These are phyloP conservation scores for Ormyrus labotus DNA, from an alignment of 2,888 invertebrate species.

Conservation along the genomic window DNA sequence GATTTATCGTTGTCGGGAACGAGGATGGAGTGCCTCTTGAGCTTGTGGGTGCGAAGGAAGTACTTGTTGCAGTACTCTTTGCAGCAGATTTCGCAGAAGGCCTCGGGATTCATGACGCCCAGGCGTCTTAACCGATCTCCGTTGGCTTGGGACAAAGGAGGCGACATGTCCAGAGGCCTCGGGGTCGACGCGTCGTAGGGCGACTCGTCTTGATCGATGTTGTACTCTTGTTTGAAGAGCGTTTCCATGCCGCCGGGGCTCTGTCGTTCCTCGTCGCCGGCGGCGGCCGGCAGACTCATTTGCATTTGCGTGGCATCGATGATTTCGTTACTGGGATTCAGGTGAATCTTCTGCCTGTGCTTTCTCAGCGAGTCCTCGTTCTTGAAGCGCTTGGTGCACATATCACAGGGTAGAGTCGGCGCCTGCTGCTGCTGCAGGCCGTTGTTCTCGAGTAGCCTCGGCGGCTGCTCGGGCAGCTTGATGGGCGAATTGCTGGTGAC, in stretches of 20 bases:
- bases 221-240: slow-evolving; percentile 71
- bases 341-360: slow-evolving; percentile 83
- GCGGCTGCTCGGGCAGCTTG: slow-evolving; percentile 58
- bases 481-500: slow-evolving; percentile 51
- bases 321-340: slow-evolving; percentile 68
- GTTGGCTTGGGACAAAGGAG: slow-evolving; percentile 79
- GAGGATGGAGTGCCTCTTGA: slow-evolving; percentile 92
- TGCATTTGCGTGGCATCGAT: slow-evolving; percentile 61
- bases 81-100: slow-evolving; percentile 95
- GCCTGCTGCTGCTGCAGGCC: slow-evolving; percentile 47
- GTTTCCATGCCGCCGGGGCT: slow-evolving; percentile 71
- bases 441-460: slow-evolving; percentile 59
- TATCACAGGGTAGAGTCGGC: slow-evolving; percentile 79
- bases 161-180: slow-evolving; percentile 63
- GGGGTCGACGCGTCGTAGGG: slow-evolving; percentile 66
- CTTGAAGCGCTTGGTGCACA: slow-evolving; percentile 85
- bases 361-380: slow-evolving; percentile 84
- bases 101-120: slow-evolving; percentile 90
- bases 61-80: slow-evolving; percentile 96
- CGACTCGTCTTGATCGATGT: slow-evolving; percentile 71
- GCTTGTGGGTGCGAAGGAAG: slow-evolving; percentile 93
- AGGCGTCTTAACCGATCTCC: slow-evolving; percentile 85
- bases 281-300: slow-evolving; percentile 31
- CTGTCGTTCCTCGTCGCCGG: slow-evolving; percentile 66
- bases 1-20: slow-evolving; percentile 80